A percentile compares a stretch with the other conserved stretches of the same genome.
phyloP scores from a whole-genome alignment of 2,797 vertebrate species.

The Scolopax rusticola region DNA sequence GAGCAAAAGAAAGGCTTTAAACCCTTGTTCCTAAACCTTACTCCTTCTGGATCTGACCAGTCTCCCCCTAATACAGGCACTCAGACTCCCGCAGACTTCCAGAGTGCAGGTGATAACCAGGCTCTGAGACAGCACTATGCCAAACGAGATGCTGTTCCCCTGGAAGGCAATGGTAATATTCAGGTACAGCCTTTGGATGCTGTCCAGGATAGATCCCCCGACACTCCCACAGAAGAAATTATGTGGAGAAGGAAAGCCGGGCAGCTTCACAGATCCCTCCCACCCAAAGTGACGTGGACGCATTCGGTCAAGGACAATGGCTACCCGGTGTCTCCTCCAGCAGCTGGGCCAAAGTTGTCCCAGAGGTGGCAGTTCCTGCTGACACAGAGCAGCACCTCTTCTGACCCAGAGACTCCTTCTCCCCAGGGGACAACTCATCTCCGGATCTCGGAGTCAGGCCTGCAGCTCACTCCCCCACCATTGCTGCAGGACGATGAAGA shows the following conservation, averaged over 20 bases:
- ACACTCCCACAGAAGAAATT: conserved; percentile 64
- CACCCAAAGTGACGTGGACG: conserved; percentile 36
- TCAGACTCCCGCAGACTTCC: conserved; percentile 12
- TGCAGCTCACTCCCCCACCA: conserved; percentile 47
- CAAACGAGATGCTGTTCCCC: not conserved
- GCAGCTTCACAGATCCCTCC: conserved; percentile 41
- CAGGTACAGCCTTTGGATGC: conserved; percentile 5
- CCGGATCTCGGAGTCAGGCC: conserved; percentile 85
- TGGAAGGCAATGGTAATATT: not conserved
- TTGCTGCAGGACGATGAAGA: conserved; percentile 73
- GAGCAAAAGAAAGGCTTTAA: conserved; percentile 62
- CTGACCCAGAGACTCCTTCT: conserved; percentile 61
- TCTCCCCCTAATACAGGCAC: conserved; percentile 29
- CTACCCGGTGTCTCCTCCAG: not conserved
- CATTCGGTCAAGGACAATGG: not conserved
- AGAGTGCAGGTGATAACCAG: not conserved
- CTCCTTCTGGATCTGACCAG: conserved; percentile 71
- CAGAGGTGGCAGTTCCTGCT: conserved; percentile 49
- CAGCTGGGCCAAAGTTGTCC: not conserved
- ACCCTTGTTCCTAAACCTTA: conserved; percentile 51
- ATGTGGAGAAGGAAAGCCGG: conserved; percentile 35
- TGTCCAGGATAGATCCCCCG: conserved; percentile 33
- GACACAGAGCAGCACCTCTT: conserved; percentile 57
- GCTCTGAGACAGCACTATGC: conserved; percentile 7
- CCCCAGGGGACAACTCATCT: conserved; percentile 75